Base-by-base conservation (phyloP, 2,888 invertebrate genomes). In the Phania funesta region DNA sequence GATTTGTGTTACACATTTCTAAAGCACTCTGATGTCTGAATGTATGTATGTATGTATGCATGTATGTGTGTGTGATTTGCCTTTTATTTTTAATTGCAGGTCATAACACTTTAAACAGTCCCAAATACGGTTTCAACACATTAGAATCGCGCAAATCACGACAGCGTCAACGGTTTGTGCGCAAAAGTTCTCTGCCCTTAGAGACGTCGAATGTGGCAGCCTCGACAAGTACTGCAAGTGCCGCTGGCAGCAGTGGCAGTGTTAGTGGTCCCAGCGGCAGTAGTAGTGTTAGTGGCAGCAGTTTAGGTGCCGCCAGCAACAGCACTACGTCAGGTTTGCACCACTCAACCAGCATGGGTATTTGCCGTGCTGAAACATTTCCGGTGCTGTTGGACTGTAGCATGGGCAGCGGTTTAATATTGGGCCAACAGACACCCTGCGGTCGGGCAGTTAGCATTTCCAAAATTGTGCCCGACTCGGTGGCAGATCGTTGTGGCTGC, bases 401-500 rank as follows among this genome's bases (percentile, higher is more conserved):
- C 44, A 90, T 91, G 67, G 91, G 91, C 2, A 91, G 91, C 0
- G 91, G 91, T 64, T 88, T 91, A 24, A 85, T 90, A 20, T 86
- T 91, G 41, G 90, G 89, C 1, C 79, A 85, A 11, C 84, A 86
- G 29, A 87, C 88, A 18, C 76, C 88, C n/a, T 89, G 89, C n/a
- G 90, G 90, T 2, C 86, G 89, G 0, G 89, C 90, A 18, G 88
- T 91, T 13, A 87, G 84, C 56, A 90, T 91, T 46, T 87, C 89
- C 24, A 90, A 91, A 83, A 87, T 91, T 4, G 67, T 89, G 24
- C 70, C 87, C 11, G 91, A 91, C 52, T 91, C 91, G 1, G 90
- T 90, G 76, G 91, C 91, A 20, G 91, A 91, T 87, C 95, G 95
- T 86, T 94, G 94, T 84, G 95, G 95, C 11, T 95, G 95, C 87